A percentile compares a stretch with the other conserved stretches of the same genome.
These are phyloP conservation scores for Smittia aterrima DNA, from an alignment of 2,888 invertebrate genomes.

Conservation along the genomic window DNA sequence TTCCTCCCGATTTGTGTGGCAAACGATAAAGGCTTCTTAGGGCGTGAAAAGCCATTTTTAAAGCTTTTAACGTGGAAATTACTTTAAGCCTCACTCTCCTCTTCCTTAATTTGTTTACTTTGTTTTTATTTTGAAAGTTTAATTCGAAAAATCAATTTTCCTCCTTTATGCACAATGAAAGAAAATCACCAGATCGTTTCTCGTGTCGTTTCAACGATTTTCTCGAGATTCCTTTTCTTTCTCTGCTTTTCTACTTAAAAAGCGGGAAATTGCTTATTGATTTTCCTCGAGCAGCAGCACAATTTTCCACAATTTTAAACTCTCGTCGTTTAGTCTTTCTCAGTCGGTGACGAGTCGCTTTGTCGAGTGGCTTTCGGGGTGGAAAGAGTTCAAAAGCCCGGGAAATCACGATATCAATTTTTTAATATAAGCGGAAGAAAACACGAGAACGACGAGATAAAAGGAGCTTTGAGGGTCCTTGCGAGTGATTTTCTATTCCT, in stretches of 20 bases:
- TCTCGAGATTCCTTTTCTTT: neutral
- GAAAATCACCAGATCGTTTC: neutral
- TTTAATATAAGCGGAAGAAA: neutral
- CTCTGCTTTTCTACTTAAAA: neutral
- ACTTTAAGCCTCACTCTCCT: too few species aligned
- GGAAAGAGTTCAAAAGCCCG: neutral
- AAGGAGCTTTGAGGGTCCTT: neutral
- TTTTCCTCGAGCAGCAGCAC: neutral
- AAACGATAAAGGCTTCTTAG: neutral
- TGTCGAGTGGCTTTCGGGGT: neutral
- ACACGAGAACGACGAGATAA: neutral
- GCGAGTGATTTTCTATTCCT: neutral
- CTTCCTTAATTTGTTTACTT: too few species aligned
- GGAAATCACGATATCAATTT: neutral
- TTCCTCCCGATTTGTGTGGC: neutral
- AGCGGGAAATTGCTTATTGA: constrained; percentile 23
- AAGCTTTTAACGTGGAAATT: neutral
- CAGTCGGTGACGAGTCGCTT: neutral
- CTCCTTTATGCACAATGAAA: neutral
- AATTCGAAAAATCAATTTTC: constrained; percentile 3
- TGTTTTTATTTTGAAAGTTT: neutral
- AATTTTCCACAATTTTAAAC: constrained; percentile 14
- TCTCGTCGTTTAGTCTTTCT: constrained; percentile 1
- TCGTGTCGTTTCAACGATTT: too few species aligned
- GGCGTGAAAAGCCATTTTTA: constrained; percentile 6